Conservation (phyloP, 1,140 invertebrate genomes). For the Pinna nobilis region DNA sequence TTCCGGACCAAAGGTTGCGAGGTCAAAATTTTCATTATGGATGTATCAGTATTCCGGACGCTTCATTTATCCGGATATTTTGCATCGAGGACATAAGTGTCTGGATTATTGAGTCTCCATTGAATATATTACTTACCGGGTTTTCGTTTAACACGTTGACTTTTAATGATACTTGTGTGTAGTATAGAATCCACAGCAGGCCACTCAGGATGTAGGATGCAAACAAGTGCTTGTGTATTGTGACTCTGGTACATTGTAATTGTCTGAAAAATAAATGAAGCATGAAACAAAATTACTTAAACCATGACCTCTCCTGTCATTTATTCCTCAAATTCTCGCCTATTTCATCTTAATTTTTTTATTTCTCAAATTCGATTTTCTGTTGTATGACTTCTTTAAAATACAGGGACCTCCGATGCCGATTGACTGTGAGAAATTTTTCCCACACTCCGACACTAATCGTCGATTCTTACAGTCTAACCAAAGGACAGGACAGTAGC, state of each 20-base stretch:
- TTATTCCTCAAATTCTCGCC: background rate
- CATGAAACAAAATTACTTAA: background rate
- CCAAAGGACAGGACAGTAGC: no score
- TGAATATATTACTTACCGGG: no score
- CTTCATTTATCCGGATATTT: no score
- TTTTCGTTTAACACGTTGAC: no score
- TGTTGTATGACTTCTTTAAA: background rate
- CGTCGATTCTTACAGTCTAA: no score
- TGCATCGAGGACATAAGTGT: no score
- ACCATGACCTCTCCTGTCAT: background rate
- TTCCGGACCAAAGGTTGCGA: no score
- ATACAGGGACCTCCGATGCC: background rate
- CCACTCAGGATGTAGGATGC: slow-evolving; percentile 91
- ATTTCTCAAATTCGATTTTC: background rate
- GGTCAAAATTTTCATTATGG: no score
- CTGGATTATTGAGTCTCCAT: no score
- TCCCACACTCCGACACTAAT: no score
- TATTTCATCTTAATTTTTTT: background rate
- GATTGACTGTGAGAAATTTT: background rate
- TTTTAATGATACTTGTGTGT: background rate
- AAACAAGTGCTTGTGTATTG: slow-evolving; percentile 95
- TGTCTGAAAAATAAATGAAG: slow-evolving; percentile 79
- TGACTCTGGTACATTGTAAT: slow-evolving; percentile 88
- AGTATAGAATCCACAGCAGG: slow-evolving; percentile 80
- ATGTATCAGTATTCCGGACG: no score